phyloP scores from a whole-genome alignment of 2,797 vertebrate genomes.

The Argya squamiceps region DNA sequence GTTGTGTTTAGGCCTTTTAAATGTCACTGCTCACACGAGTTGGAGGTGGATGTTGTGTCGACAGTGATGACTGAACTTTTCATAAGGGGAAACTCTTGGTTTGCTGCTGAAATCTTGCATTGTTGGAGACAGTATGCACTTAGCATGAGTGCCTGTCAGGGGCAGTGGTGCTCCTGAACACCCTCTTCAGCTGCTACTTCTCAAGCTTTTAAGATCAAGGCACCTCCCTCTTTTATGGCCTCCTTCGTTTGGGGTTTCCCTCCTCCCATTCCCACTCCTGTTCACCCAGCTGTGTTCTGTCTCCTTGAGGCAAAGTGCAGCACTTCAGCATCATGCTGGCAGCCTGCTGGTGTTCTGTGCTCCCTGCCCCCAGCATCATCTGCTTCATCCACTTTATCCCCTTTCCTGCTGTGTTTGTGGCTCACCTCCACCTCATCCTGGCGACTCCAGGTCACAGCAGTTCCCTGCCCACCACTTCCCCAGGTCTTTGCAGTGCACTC shows the following conservation, averaged over 20 bases:
- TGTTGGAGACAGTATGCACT: background rate
- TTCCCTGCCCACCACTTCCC: background rate
- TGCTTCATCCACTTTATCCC: background rate
- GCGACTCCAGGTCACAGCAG: background rate
- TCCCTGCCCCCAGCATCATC: background rate
- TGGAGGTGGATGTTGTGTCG: background rate
- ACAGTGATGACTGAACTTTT: background rate
- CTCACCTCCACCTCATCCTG: background rate
- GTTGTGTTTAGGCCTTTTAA: background rate
- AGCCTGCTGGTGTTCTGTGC: background rate
- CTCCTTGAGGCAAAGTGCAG: background rate
- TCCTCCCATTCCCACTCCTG: background rate
- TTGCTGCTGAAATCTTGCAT: background rate
- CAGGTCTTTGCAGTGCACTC: background rate
- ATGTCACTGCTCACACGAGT: rapidly evolving
- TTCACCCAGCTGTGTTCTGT: background rate
- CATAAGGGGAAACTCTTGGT: background rate
- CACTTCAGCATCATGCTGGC: background rate
- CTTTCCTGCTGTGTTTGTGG: background rate
- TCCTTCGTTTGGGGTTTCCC: background rate
- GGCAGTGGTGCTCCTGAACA: background rate
- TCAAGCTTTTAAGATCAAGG: background rate
- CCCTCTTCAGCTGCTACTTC: background rate
- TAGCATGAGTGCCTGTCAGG: background rate
- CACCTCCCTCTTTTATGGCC: background rate